Conservation (phyloP, 2,888 invertebrate species). For the Melitaea athalia region DNA sequence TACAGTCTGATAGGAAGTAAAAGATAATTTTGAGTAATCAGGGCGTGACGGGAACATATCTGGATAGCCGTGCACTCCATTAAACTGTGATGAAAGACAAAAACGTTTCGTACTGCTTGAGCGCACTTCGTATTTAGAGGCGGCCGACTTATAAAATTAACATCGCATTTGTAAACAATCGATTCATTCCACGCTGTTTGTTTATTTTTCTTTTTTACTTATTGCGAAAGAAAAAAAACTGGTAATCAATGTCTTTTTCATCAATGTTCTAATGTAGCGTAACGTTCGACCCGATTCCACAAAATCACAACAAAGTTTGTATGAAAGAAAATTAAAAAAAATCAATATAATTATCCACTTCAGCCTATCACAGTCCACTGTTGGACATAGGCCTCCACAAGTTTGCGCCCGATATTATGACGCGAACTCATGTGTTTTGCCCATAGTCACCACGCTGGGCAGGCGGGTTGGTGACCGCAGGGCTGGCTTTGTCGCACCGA, state of each 20-base stretch:
- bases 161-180: slow-evolving; percentile 22
- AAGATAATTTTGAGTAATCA: slow-evolving; percentile 51
- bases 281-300: too few relatives aligned
- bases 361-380: too few relatives aligned
- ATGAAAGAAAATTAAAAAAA: too few relatives aligned
- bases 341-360: too few relatives aligned
- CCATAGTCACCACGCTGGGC: too few relatives aligned
- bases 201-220: neutral
- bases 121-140: slow-evolving; percentile 38
- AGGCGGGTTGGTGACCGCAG: too few relatives aligned
- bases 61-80: slow-evolving; percentile 61
- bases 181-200: neutral
- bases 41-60: slow-evolving; percentile 60
- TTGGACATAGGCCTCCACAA: too few relatives aligned
- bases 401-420: too few relatives aligned
- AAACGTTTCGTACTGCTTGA: slow-evolving; percentile 47
- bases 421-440: too few relatives aligned
- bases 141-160: slow-evolving; percentile 31
- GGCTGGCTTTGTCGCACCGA: too few relatives aligned
- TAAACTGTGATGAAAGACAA: slow-evolving; percentile 59
- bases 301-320: too few relatives aligned
- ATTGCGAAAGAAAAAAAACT: neutral
- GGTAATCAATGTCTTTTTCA: neutral
- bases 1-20: slow-evolving; percentile 31
- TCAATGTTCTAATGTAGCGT: too few relatives aligned